Evolutionary conservation across 2,888 invertebrate species (phyloP), one percentile per base, ranked within the genome.

Genomic region (Napeogenes sylphis): DNA sequence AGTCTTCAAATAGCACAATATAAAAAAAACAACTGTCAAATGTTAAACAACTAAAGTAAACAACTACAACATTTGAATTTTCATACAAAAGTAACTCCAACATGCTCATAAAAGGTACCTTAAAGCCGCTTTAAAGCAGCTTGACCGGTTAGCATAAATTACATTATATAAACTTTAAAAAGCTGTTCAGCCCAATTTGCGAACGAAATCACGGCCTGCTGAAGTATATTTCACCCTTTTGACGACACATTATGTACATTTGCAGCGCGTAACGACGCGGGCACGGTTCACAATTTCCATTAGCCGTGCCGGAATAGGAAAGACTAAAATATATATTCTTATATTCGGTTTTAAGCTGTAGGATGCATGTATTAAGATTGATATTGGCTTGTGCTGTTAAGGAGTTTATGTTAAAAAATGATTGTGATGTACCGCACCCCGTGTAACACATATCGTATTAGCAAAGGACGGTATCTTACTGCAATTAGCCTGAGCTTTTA

Each of bases 231-330:
- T 88, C 85, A 88, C 88, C 89, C 90, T 87, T 90, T 89, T 89
- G 88, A 89, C 87, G 89, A 90, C 87, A 87, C 86, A 90, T 89
- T 90, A 88, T 84, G 83, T 89, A 90, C 88, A 85, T 90, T 90
- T 85, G 85, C 85, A 86, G 86, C 83, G 85, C 83, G 85, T 89
- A 87, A 89, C 87, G 87, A 85, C 86, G 83, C 85, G 82, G 89
- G 88, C 87, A 80, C 84, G 87, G 87, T 84, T 87, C 85, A 87
- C 88, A 88, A 88, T 90, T 88, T 90, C 90, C 89, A 90, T 90
- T 89, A 80, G 80, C 77, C 73, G 68, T 71, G 71, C 71, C 76
- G 74, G 76, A 75, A 76, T 75, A 78, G 78, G 73, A 86, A 85
- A 75, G 73, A 75, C 84, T 79, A 74, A 82, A 86, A 83, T 78